phyloP scores from a whole-genome alignment of 2,113 vertebrate genomes.

The Oncorhynchus nerka region DNA sequence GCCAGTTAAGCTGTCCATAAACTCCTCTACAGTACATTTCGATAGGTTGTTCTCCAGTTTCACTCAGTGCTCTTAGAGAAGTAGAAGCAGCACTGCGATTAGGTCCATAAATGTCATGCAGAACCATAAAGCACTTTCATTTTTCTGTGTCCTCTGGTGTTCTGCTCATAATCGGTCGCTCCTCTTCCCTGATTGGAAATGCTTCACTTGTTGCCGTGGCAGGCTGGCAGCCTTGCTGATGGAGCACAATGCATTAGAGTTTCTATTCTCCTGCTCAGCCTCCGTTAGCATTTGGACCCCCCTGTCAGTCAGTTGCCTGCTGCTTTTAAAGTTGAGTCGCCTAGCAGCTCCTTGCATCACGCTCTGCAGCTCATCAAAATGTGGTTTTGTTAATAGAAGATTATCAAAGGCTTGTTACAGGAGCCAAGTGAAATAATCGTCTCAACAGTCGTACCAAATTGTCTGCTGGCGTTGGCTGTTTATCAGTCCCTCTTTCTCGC shows the following conservation, averaged over 20 bases:
- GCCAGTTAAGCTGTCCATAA: background rate
- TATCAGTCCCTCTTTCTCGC: constrained; percentile 24
- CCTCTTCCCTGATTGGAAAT: constrained; percentile 32
- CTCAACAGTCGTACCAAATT: background rate
- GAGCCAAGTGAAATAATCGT: constrained; percentile 13
- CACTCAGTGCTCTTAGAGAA: constrained; percentile 11
- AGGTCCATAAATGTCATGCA: constrained; percentile 22
- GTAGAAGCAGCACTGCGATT: constrained; percentile 22
- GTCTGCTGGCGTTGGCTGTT: constrained; percentile 29
- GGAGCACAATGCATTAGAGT: background rate
- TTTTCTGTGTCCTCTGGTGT: constrained; percentile 16
- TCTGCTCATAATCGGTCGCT: constrained; percentile 32
- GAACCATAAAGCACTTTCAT: constrained; percentile 30
- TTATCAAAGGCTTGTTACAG: constrained; percentile 22
- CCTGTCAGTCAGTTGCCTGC: background rate
- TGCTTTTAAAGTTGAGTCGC: constrained; percentile 1
- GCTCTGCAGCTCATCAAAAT: background rate
- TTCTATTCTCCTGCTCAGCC: constrained; percentile 5
- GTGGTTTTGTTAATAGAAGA: constrained; percentile 14
- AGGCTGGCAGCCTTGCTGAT: background rate
- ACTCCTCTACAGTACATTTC: constrained; percentile 15
- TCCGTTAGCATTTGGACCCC: constrained; percentile 14
- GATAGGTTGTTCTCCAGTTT: constrained; percentile 8
- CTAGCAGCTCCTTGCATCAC: background rate
- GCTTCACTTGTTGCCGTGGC: constrained; percentile 35